These are phyloP conservation scores for Neotoxoptera formosana DNA, from an alignment of 1,140 invertebrate species.

Conservation along the genomic window DNA sequence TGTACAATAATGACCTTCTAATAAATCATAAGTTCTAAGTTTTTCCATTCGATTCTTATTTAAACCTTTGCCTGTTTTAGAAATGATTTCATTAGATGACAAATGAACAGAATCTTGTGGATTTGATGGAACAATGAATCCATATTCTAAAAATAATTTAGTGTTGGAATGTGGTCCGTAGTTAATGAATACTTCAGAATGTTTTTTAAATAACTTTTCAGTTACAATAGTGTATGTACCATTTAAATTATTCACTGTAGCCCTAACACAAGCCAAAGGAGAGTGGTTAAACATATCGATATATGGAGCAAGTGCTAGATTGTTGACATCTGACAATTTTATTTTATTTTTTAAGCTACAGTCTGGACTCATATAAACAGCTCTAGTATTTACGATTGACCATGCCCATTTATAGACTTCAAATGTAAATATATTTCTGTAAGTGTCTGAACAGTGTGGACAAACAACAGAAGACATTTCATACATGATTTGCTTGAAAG, in stretches of 20 bases:
- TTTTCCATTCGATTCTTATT: slow-evolving; percentile 65
- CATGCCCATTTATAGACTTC: slow-evolving; percentile 65
- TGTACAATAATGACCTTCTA: slow-evolving; percentile 67
- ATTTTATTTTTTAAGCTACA: slow-evolving; percentile 59
- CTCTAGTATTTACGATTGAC: slow-evolving; percentile 71
- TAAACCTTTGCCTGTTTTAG: slow-evolving; percentile 62
- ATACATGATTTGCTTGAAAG: slow-evolving; percentile 58
- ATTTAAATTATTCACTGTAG: slow-evolving; percentile 59
- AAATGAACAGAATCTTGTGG: slow-evolving; percentile 60
- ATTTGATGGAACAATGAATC: slow-evolving; percentile 62
- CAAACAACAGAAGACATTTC: slow-evolving; percentile 56
- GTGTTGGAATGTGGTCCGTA: slow-evolving; percentile 62
- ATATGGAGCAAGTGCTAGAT: slow-evolving; percentile 70
- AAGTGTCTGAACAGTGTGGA: slow-evolving; percentile 60
- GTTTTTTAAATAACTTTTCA: slow-evolving; percentile 60
- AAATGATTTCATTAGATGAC: slow-evolving; percentile 55
- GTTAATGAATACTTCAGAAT: slow-evolving; percentile 62
- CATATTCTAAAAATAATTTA: slow-evolving; percentile 62
- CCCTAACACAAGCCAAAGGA: slow-evolving; percentile 61
- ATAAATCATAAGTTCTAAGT: slow-evolving; percentile 66
- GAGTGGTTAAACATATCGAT: slow-evolving; percentile 73
- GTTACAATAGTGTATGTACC: slow-evolving; percentile 61
- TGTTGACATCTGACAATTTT: slow-evolving; percentile 62
- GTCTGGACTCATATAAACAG: slow-evolving; percentile 64
- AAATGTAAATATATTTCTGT: slow-evolving; percentile 59